These are phyloP conservation scores for Squalus acanthias DNA, from an alignment of 2,797 vertebrate genomes.

Conservation along the genomic window DNA sequence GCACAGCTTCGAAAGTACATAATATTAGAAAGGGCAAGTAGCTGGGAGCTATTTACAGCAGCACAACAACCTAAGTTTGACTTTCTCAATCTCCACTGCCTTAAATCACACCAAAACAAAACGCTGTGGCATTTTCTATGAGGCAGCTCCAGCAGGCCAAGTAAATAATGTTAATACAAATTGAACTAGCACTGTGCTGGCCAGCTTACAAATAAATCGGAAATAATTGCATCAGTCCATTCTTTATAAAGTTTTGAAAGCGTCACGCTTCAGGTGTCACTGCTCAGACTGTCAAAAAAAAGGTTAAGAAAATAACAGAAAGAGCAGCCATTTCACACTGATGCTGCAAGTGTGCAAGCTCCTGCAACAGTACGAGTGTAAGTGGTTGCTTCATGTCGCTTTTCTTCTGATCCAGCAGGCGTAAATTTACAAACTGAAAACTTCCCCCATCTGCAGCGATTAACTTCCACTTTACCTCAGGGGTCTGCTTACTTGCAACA, in stretches of 20 bases:
- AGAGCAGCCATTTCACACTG: not conserved
- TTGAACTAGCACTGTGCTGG: not conserved
- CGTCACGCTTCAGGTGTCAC: not conserved
- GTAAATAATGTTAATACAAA: not conserved
- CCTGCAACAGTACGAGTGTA: not conserved
- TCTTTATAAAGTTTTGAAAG: not conserved
- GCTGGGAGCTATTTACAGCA: constrained; percentile 8
- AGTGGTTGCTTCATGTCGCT: not conserved
- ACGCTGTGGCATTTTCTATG: not conserved
- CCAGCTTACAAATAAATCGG: not conserved
- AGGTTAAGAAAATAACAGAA: not conserved
- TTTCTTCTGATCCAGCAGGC: not conserved
- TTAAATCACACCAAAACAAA: constrained; percentile 13
- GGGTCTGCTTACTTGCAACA: not conserved
- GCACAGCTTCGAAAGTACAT: not conserved
- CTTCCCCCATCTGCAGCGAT: not conserved
- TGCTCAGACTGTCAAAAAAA: not conserved
- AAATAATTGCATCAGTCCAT: not conserved
- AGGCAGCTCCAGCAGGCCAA: not conserved
- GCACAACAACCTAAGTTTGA: not conserved
- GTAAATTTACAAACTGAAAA: not conserved
- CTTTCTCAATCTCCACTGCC: not conserved
- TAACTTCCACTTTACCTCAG: not conserved
- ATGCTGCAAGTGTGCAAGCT: too few species aligned
- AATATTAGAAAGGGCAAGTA: constrained; percentile 19